phyloP scores from a whole-genome alignment of 2,113 vertebrate species.

The Stomatorhinus ivindoensis region DNA sequence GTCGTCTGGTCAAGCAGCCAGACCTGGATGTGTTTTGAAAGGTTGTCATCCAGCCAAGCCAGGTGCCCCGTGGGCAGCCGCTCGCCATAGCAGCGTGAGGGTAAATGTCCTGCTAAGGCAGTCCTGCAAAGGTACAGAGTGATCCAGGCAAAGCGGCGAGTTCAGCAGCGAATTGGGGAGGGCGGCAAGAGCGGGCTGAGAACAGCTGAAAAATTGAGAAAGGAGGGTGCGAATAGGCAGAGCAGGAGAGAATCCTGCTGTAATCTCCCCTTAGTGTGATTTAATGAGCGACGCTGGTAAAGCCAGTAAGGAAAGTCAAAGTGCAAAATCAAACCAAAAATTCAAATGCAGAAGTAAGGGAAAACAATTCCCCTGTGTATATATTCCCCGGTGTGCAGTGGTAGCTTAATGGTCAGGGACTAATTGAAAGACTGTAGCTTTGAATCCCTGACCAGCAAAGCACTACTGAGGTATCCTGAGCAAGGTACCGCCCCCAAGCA shows the following conservation, averaged over 20 bases:
- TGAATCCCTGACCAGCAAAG: no score
- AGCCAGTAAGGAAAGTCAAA: background rate
- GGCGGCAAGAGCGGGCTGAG: background rate
- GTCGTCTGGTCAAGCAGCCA: background rate
- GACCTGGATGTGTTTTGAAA: background rate
- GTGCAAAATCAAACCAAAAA: background rate
- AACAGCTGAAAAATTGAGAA: background rate
- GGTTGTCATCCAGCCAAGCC: background rate
- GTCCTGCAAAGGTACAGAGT: background rate
- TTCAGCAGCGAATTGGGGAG: background rate
- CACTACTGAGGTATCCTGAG: no score
- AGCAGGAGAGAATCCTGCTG: background rate
- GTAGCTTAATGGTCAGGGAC: no score
- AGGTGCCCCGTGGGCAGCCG: background rate
- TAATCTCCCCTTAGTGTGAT: background rate
- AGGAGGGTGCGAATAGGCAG: background rate
- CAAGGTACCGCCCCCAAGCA: no score
- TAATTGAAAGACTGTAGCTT: no score
- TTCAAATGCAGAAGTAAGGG: background rate
- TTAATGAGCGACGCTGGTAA: background rate
- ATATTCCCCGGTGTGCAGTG: no score
- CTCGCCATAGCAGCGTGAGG: background rate
- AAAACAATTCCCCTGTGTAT: background rate
- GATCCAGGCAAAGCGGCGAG: background rate
- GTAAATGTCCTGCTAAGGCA: background rate